Evolutionary conservation across 2,888 invertebrate genomes (phyloP).

Genomic region (Pycnomerus fuliginosus): DNA sequence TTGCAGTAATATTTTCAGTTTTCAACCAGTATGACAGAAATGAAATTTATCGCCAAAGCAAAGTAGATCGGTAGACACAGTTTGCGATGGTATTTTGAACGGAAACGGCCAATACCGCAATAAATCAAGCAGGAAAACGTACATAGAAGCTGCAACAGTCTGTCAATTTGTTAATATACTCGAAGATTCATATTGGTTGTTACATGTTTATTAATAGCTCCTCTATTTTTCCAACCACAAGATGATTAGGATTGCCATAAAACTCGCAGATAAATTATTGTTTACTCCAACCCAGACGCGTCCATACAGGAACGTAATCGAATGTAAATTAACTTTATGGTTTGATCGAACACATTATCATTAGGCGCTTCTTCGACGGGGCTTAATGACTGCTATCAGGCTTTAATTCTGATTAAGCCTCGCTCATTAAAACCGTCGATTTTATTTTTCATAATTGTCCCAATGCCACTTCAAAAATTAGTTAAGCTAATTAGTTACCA

Average conservation of each 20-base stretch:
- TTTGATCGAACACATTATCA: conserved; percentile 30
- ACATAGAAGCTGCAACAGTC: conserved; percentile 23
- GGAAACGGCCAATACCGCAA: conserved; percentile 19
- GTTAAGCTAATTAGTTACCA: too few relatives aligned
- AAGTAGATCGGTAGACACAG: conserved; percentile 20
- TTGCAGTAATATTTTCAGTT: conserved; percentile 24
- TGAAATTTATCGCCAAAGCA: conserved; percentile 13
- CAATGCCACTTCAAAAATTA: too few relatives aligned
- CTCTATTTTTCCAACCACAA: conserved; percentile 4
- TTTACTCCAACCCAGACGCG: conserved; percentile 16
- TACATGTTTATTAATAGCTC: conserved; percentile 23
- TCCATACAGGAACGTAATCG: conserved; percentile 21
- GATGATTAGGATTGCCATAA: conserved; percentile 8
- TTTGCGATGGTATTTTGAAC: conserved; percentile 22
- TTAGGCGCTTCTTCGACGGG: conserved; percentile 22
- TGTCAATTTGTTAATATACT: conserved; percentile 22
- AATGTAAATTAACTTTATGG: conserved; percentile 32
- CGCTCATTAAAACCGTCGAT: conserved; percentile 2
- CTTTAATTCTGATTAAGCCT: conserved; percentile 1
- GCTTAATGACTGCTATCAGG: conserved; percentile 4
- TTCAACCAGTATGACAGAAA: conserved; percentile 18
- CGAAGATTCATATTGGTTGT: conserved; percentile 18
- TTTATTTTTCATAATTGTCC: too few relatives aligned
- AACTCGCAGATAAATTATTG: conserved; percentile 19
- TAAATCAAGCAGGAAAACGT: conserved; percentile 23